Conservation (phyloP, 2,888 invertebrate species). For the Andrena bucephala region DNA sequence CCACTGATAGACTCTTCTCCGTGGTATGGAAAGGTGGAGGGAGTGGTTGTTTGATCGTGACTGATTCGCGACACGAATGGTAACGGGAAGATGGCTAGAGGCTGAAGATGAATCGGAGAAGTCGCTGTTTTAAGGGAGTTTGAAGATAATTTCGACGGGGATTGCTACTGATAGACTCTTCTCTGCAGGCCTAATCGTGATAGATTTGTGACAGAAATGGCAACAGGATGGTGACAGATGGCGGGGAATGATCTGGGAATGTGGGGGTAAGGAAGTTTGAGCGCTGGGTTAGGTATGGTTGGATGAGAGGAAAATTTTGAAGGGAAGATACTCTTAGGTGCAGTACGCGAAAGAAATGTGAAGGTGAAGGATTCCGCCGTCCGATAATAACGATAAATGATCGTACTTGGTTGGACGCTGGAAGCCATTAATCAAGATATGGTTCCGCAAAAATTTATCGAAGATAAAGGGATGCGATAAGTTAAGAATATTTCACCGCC, state of each 20-base stretch:
- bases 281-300: neutral
- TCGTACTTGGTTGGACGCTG: constrained; percentile 20
- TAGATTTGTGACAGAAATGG: too few species aligned
- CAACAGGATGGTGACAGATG: too few species aligned
- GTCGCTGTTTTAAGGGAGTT: too few species aligned
- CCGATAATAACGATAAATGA: constrained; percentile 57
- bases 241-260: too few species aligned
- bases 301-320: constrained; percentile 10
- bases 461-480: constrained; percentile 19
- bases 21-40: neutral
- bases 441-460: constrained; percentile 11
- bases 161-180: too few species aligned
- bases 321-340: neutral
- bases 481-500: constrained; percentile 1
- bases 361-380: constrained; percentile 26
- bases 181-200: too few species aligned
- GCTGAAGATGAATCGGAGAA: neutral
- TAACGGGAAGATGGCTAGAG: neutral
- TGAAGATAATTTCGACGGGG: neutral
- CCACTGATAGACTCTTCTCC: constrained; percentile 12
- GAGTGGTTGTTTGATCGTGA: neutral
- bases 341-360: constrained; percentile 3
- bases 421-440: constrained; percentile 45
- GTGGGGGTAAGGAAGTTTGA: neutral
- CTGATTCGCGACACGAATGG: neutral